phyloP scores from a whole-genome alignment of 2,888 invertebrate species.

The Campoletis raptor region DNA sequence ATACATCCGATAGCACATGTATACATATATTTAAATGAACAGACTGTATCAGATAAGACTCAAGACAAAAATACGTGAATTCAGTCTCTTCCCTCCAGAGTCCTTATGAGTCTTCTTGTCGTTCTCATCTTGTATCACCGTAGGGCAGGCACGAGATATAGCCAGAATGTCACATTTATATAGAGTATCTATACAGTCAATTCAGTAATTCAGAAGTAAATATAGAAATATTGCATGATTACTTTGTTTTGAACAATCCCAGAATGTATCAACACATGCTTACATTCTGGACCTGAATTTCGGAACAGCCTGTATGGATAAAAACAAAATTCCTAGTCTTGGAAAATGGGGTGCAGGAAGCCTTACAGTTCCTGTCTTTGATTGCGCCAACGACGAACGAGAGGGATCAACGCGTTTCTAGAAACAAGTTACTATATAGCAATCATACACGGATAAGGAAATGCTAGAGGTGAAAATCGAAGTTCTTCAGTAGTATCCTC shows the following conservation, averaged over 20 bases:
- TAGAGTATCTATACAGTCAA: background rate
- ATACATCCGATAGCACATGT: background rate
- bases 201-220: background rate
- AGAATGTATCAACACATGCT: background rate
- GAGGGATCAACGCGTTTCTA: background rate
- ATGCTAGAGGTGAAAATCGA: background rate
- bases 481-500: background rate
- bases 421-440: background rate
- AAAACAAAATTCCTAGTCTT: background rate
- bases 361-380: constrained; percentile 9
- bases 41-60: constrained; percentile 17
- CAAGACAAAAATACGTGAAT: constrained; percentile 3
- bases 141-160: constrained; percentile 9
- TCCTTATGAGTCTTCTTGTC: constrained; percentile 11
- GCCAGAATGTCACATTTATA: constrained; percentile 2
- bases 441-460: constrained; percentile 7
- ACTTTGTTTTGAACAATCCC: background rate
- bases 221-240: background rate
- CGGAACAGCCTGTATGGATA: background rate
- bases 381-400: constrained; percentile 27
- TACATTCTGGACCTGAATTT: background rate
- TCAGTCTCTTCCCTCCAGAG: background rate
- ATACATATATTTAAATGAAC: background rate
- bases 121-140: constrained; percentile 22
- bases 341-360: background rate